These are phyloP conservation scores for Spongilla lacustris DNA, from an alignment of 37 sponge, comb jelly and placozoan genomes.

Conservation along the genomic window DNA sequence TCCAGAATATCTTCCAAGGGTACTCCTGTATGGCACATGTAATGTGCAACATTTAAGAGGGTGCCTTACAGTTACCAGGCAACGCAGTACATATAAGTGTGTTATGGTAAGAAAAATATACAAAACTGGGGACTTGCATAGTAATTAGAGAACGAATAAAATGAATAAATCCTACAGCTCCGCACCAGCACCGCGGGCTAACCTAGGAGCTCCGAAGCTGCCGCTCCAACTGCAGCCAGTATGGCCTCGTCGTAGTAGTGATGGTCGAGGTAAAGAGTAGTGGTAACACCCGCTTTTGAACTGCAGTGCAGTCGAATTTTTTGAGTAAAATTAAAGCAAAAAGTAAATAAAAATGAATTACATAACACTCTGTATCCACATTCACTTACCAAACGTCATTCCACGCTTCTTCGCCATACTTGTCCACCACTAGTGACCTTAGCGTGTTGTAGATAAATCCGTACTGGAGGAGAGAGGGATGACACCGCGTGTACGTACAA, in stretches of 20 bases:
- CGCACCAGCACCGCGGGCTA: background rate
- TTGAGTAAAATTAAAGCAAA: no score
- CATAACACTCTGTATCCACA: background rate
- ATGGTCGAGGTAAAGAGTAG: slow-evolving; percentile 8
- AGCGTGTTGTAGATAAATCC: slow-evolving; percentile 63
- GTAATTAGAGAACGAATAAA: no score
- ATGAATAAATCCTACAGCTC: background rate
- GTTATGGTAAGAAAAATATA: background rate
- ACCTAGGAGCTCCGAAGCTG: slow-evolving; percentile 51
- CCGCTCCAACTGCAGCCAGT: background rate
- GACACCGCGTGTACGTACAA: no score
- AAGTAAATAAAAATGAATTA: no score
- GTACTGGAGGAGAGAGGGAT: slow-evolving; percentile 39
- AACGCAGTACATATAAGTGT: background rate
- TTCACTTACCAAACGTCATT: slow-evolving; percentile 39
- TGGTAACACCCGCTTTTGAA: background rate
- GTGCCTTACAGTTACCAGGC: background rate
- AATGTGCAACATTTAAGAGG: no score
- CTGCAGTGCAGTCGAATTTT: no score
- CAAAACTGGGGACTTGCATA: no score
- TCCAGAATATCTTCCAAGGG: slow-evolving; percentile 54
- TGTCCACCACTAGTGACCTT: slow-evolving; percentile 34
- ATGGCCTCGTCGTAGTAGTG: slow-evolving; percentile 60
- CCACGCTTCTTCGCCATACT: slow-evolving; percentile 31
- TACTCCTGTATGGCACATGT: slow-evolving; percentile 50